These are phyloP conservation scores for Macrosteles quadrilineatus DNA, from an alignment of 1,140 invertebrate species.

Conservation along the genomic window DNA sequence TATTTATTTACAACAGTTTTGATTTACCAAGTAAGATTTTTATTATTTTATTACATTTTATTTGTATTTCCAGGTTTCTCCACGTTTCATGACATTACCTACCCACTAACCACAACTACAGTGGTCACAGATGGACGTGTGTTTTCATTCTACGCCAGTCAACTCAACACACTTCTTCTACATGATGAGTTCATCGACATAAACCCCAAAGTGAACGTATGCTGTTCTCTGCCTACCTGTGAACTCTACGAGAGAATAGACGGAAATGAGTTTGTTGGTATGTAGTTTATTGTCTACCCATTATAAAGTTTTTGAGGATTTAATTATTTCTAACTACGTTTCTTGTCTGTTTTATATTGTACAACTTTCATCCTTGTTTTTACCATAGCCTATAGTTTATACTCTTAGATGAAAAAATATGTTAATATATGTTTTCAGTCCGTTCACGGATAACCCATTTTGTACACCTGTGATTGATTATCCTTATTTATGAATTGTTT, in stretches of 20 bases:
- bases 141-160: constrained; percentile 84
- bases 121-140: constrained; percentile 80
- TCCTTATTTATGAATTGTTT: too few relatives aligned
- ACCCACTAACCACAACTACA: constrained; percentile 83
- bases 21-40: too few relatives aligned
- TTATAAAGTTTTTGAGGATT: too few relatives aligned
- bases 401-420: too few relatives aligned
- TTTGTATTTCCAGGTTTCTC: constrained; percentile 72
- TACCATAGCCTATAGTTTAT: too few relatives aligned
- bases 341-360: neutral
- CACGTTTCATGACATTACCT: constrained; percentile 81
- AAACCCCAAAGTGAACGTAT: constrained; percentile 76
- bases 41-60: too few relatives aligned
- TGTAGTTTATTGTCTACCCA: neutral
- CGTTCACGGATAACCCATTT: too few relatives aligned
- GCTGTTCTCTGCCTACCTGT: constrained; percentile 71
- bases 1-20: too few relatives aligned
- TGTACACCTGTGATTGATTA: too few relatives aligned
- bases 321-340: neutral
- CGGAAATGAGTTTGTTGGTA: constrained; percentile 49
- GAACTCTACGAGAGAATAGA: constrained; percentile 74
- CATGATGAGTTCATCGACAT: constrained; percentile 59
- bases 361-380: too few relatives aligned
- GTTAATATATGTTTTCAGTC: too few relatives aligned
- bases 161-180: constrained; percentile 80